A percentile compares a stretch with the other conserved stretches of the same genome.
Evolutionary conservation across 2,113 vertebrate species (phyloP).

Genomic region (Thymallus thymallus): DNA sequence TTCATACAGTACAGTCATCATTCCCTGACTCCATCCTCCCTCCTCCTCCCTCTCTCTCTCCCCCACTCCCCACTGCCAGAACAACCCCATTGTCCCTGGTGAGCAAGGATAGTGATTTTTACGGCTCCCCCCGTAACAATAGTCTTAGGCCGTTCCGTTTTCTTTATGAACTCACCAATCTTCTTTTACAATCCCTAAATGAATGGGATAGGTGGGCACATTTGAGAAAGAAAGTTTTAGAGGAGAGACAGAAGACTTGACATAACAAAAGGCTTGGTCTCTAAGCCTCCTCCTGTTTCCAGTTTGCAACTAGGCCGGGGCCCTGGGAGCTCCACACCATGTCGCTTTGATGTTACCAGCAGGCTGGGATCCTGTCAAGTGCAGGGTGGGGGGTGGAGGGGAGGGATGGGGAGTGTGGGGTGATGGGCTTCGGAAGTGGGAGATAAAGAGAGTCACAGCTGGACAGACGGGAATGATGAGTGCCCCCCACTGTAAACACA

Average conservation of each 20-base stretch:
- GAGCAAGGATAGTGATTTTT: conserved; percentile 35
- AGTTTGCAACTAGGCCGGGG: neutral
- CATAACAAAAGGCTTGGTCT: conserved; percentile 36
- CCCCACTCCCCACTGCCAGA: conserved; percentile 9
- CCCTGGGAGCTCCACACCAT: neutral
- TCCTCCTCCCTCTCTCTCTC: conserved; percentile 17
- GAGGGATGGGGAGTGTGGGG: conserved; percentile 6
- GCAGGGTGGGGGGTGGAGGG: conserved; percentile 24
- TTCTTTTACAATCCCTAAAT: conserved; percentile 44
- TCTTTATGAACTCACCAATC: conserved; percentile 47
- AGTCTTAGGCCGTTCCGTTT: conserved; percentile 19
- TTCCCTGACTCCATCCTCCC: conserved; percentile 8
- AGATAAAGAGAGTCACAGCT: conserved; percentile 69
- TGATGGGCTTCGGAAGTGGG: conserved; percentile 63
- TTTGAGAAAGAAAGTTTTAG: conserved; percentile 21
- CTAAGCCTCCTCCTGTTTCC: conserved; percentile 42
- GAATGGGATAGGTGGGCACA: conserved; percentile 42
- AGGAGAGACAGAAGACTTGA: conserved; percentile 25
- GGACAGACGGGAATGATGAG: conserved; percentile 60
- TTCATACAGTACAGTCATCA: neutral
- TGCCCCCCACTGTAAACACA: conserved; percentile 11
- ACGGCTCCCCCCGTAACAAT: conserved; percentile 38
- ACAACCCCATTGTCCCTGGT: conserved; percentile 34
- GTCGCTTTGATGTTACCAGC: conserved; percentile 65
- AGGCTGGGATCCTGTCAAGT: conserved; percentile 51